Evolutionary conservation across 2,888 invertebrate genomes (phyloP).

Genomic region (Dione vanillae): DNA sequence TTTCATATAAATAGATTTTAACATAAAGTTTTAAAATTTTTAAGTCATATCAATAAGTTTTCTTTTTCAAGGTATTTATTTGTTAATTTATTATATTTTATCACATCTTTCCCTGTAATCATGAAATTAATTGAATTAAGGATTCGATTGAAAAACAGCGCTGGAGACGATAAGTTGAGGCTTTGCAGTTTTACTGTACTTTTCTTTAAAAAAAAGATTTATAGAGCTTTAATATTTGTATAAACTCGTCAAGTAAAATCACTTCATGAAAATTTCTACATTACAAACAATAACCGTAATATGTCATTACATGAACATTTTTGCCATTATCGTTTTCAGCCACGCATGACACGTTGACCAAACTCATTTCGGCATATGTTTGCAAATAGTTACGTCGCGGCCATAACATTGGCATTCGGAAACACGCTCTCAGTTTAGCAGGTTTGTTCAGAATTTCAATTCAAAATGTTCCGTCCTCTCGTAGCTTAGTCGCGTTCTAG

Average conservation of each 20-base stretch:
- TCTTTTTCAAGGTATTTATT: too few relatives aligned
- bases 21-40: too few relatives aligned
- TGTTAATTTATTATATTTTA: too few relatives aligned
- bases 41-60: too few relatives aligned
- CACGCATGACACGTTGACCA: constrained; percentile 45
- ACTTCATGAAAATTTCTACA: constrained; percentile 17
- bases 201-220: too few relatives aligned
- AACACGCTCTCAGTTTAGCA: constrained; percentile 64
- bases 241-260: background rate
- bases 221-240: constrained; percentile 14
- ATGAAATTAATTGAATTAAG: too few relatives aligned
- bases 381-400: constrained; percentile 65
- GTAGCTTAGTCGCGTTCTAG: constrained; percentile 66
- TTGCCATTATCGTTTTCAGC: constrained; percentile 40
- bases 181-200: too few relatives aligned
- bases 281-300: constrained; percentile 2
- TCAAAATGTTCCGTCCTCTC: constrained; percentile 68
- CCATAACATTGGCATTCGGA: constrained; percentile 68
- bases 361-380: constrained; percentile 62
- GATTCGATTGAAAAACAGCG: too few relatives aligned
- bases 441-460: constrained; percentile 76
- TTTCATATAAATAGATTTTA: too few relatives aligned
- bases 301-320: constrained; percentile 26
- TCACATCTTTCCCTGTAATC: too few relatives aligned
- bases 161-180: too few relatives aligned